Base-by-base conservation (phyloP, 1,140 invertebrate species). In the Drosophila repletoides region DNA sequence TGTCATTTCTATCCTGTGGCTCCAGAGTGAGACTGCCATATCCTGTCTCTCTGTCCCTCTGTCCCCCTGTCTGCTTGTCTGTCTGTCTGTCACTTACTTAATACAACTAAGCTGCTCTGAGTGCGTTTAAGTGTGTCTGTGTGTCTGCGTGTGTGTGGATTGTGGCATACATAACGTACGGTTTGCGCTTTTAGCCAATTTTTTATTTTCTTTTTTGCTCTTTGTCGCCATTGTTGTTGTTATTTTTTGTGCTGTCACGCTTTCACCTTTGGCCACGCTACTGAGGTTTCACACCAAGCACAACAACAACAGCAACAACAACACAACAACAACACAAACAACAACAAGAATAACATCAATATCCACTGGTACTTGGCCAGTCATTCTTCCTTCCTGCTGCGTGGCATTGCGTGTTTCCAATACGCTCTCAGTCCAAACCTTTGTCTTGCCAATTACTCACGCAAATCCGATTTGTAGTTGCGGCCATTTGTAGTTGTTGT, bases 361-460 rank as follows among this genome's bases (percentile, higher is more conserved):
- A 49, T 15, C n/a, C 9, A 0, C 19, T n/a, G 29, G 24, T 53
- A 34, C 24, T 48, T 53, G 26, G 17, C 41, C 14, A 52, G 43
- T 56, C 40, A 34, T 59, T 58, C 34, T 65, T 49, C 33, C 48
- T 31, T n/a, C 17, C 49, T 67, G 56, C 55, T 58, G 60, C 56
- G 52, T 70, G 12, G 5, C 10, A 10, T 31, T 17, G 26, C 31
- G 43, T 28, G 55, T 68, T 64, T 24, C 60, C 60, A 63, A 66
- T 65, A 38, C 64, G 53, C 48, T 77, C 58, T 41, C 45, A 60
- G 58, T 66, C 46, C 55, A 53, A 81, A 58, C 59, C 58, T 61
- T 65, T 71, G 72, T 64, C 80, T 73, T 86, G 77, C 83, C 83
- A 88, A 88, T 88, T 88, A 88, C 83, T 88, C 84, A 83, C 71